phyloP scores from a whole-genome alignment of 2,888 invertebrate species.

The Meteorus colon region DNA sequence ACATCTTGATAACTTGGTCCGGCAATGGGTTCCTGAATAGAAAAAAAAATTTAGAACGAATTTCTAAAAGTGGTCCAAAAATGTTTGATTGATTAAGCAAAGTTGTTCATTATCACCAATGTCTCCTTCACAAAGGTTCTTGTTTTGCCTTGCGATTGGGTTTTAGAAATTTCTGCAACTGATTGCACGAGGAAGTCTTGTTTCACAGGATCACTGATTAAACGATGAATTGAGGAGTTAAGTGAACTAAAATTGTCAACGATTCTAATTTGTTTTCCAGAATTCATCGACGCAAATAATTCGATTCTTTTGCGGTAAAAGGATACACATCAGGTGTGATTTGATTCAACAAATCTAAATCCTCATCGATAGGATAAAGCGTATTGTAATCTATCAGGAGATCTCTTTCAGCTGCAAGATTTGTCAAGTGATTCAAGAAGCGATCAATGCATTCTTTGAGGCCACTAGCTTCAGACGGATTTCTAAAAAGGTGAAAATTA shows the following conservation, averaged over 20 bases:
- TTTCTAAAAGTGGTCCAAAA: background rate
- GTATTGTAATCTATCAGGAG: conserved; percentile 83
- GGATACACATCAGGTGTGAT: conserved; percentile 82
- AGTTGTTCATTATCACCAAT: background rate
- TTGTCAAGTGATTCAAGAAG: conserved; percentile 73
- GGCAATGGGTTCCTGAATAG: conserved; percentile 50
- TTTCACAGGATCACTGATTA: conserved; percentile 76
- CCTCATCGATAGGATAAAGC: conserved; percentile 80
- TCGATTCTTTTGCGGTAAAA: conserved; percentile 63
- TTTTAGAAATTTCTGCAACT: conserved; percentile 15
- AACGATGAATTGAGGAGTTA: conserved; percentile 55
- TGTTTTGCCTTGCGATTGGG: conserved; percentile 17
- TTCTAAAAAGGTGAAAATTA: conserved; percentile 47
- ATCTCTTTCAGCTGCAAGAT: conserved; percentile 75
- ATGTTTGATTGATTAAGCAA: background rate
- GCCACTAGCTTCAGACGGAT: conserved; percentile 58
- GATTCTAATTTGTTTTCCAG: conserved; percentile 21
- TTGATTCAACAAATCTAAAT: conserved; percentile 79
- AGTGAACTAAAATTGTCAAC: conserved; percentile 15
- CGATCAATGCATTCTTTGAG: conserved; percentile 67
- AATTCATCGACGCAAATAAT: background rate
- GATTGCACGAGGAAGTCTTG: conserved; percentile 76
- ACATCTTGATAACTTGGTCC: conserved; percentile 53
- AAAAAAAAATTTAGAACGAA: conserved; percentile 29
- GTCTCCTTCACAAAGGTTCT: background rate